phyloP scores from a whole-genome alignment of 2,113 vertebrate genomes.

The Rhabdomys dilectus region DNA sequence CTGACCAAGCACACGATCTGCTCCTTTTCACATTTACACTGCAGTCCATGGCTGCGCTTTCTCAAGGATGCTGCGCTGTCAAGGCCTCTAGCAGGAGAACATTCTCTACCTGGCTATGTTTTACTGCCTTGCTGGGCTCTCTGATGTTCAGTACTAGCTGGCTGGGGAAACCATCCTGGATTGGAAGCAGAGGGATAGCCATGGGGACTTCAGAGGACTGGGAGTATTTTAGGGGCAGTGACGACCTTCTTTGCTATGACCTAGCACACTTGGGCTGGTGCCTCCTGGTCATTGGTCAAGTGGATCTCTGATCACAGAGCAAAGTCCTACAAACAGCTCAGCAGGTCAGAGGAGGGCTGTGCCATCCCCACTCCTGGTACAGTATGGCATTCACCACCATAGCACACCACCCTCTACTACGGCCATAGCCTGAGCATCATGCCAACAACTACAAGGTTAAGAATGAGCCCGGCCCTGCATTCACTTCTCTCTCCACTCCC shows the following conservation, averaged over 20 bases:
- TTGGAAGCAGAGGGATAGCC: neutral
- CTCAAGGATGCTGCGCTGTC: neutral
- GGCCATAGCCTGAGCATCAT: neutral
- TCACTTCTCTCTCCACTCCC: neutral
- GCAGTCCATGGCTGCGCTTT: neutral
- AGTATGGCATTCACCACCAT: neutral
- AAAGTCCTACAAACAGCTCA: neutral
- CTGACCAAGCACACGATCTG: neutral
- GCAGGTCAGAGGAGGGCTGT: neutral
- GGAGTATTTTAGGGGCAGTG: neutral
- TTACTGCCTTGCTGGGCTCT: neutral
- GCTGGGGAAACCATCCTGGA: neutral
- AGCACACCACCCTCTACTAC: rapidly evolving
- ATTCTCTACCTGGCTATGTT: neutral
- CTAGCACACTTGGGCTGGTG: neutral
- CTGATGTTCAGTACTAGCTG: neutral
- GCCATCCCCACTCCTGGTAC: neutral
- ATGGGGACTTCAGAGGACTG: neutral
- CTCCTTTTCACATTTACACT: neutral
- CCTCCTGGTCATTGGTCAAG: neutral
- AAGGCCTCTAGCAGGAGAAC: neutral
- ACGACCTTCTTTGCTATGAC: neutral
- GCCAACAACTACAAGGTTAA: neutral
- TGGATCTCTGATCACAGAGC: neutral
- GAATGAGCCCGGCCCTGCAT: neutral